phyloP scores from a whole-genome alignment of 2,888 invertebrate genomes.

The Oscheius myriophilus region DNA sequence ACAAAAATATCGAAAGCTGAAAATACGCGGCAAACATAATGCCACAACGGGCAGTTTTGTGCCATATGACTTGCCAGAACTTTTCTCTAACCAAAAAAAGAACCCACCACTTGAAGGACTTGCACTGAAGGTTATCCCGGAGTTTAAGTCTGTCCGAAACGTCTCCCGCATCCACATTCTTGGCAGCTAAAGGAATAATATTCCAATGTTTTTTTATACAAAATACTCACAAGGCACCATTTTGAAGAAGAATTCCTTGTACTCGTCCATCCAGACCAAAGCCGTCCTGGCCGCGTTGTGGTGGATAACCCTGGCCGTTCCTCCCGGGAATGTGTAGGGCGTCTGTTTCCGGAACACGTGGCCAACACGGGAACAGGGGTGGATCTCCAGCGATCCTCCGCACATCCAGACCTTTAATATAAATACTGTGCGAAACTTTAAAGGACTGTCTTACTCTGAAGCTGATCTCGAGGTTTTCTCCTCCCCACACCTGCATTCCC shows the following conservation, averaged over 20 bases:
- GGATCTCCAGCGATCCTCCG: conserved; percentile 92
- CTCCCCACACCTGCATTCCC: conserved; percentile 99
- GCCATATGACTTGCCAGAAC: too few relatives aligned
- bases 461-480: conserved; percentile 93
- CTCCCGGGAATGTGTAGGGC: conserved; percentile 99
- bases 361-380: conserved; percentile 93
- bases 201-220: too few relatives aligned
- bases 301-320: conserved; percentile 74
- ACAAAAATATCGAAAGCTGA: too few relatives aligned
- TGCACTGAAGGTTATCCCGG: conserved; percentile 81
- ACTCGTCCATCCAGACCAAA: conserved; percentile 99
- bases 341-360: conserved; percentile 98
- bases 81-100: too few relatives aligned
- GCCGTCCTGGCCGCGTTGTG: conserved; percentile 95
- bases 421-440: not conserved
- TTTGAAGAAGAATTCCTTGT: conserved; percentile 80
- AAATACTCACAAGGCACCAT: conserved; percentile 46
- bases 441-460: conserved; percentile 81
- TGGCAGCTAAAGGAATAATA: conserved; percentile 74
- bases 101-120: conserved; percentile 83
- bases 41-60: too few relatives aligned
- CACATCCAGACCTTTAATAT: conserved; percentile 90
- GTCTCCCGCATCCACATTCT: conserved; percentile 80
- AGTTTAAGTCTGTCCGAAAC: conserved; percentile 81
- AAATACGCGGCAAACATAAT: too few relatives aligned